Evolutionary conservation across 2,113 vertebrate species (phyloP).

Genomic region (Sinocyclocheilus maitianheensis): DNA sequence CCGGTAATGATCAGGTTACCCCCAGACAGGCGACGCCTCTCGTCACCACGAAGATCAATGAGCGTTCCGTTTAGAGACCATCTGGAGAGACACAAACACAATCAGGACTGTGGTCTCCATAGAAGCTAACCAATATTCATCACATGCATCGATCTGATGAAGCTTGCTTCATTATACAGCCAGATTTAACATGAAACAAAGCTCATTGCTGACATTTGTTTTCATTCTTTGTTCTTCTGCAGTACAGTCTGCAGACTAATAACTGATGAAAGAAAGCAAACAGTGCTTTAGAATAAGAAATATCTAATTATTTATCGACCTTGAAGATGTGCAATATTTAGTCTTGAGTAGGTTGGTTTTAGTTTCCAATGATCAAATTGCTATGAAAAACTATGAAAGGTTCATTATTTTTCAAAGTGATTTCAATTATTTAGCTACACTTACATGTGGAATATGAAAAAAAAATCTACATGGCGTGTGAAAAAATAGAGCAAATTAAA

Average conservation of each 20-base stretch:
- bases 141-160: constrained; percentile 68
- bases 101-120: constrained; percentile 70
- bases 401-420: neutral
- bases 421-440: constrained; percentile 4
- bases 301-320: neutral
- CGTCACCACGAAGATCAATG: constrained; percentile 78
- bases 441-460: neutral
- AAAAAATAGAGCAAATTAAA: constrained; percentile 1
- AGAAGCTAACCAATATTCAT: constrained; percentile 68
- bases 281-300: neutral
- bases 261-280: constrained; percentile 28
- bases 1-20: constrained; percentile 81
- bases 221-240: constrained; percentile 9
- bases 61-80: constrained; percentile 86
- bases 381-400: neutral
- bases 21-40: constrained; percentile 78
- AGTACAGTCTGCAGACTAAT: neutral
- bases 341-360: neutral
- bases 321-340: neutral
- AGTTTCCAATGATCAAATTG: neutral
- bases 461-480: neutral
- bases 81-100: constrained; percentile 83
- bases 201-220: constrained; percentile 51
- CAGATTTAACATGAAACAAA: constrained; percentile 53
- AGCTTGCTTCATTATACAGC: constrained; percentile 59